A percentile compares a stretch with the other conserved stretches of the same genome.
Conservation (phyloP, 2,888 invertebrate genomes). For the Lasioglossum figueresi region DNA sequence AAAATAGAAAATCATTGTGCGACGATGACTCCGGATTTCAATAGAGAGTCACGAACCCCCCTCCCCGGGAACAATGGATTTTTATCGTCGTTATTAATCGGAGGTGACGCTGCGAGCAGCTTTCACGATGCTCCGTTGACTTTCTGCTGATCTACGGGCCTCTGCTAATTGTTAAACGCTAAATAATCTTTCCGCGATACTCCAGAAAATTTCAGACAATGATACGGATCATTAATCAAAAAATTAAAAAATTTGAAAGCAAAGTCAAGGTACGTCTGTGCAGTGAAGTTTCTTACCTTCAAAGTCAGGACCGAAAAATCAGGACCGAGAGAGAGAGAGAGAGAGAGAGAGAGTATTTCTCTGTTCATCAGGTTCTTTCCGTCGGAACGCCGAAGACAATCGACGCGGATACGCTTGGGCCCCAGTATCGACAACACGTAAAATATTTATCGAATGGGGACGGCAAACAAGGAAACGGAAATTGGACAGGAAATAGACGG, state of each 20-base stretch:
- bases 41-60: slow-evolving; percentile 39
- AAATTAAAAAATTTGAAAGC: not conserved
- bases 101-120: not conserved
- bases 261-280: not conserved
- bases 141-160: not conserved
- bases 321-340: not conserved
- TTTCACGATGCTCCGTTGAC: slow-evolving; percentile 8
- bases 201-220: not conserved
- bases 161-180: not conserved
- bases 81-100: slow-evolving; percentile 42
- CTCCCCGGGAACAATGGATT: slow-evolving; percentile 20
- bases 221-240: not conserved
- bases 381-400: slow-evolving; percentile 3
- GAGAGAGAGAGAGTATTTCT: not conserved
- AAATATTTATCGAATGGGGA: slow-evolving; percentile 45
- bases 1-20: slow-evolving; percentile 62
- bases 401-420: slow-evolving; percentile 11
- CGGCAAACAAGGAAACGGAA: slow-evolving; percentile 51
- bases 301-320: not conserved
- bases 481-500: slow-evolving; percentile 49
- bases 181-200: not conserved
- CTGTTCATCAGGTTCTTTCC: not conserved
- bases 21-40: slow-evolving; percentile 40
- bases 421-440: slow-evolving; percentile 37
- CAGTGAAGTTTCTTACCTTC: not conserved